Evolutionary conservation across 2,888 invertebrate genomes (phyloP).

Genomic region (Drosophila diplacantha): DNA sequence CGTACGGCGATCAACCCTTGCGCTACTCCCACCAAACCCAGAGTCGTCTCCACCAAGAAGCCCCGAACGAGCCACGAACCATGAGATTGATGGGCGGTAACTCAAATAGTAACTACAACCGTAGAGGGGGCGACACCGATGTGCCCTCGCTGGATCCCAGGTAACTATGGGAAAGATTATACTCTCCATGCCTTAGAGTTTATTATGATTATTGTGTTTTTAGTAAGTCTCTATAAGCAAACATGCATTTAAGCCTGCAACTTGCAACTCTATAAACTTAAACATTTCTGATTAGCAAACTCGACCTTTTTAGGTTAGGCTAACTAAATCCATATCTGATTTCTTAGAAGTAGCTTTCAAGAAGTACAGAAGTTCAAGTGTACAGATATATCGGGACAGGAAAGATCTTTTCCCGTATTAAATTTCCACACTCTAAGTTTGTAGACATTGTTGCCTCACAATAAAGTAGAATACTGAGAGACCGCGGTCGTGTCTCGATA

Average conservation of each 20-base stretch:
- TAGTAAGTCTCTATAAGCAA: neutral
- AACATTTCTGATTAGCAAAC: neutral
- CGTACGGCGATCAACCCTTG: conserved; percentile 75
- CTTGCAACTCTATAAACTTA: no score
- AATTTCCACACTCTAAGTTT: neutral
- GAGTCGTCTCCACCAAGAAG: conserved; percentile 75
- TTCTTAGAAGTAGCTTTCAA: neutral
- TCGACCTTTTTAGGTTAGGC: neutral
- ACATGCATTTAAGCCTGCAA: neutral
- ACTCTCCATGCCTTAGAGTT: neutral
- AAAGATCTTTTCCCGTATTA: neutral
- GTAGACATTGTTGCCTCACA: neutral
- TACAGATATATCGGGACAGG: neutral
- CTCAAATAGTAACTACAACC: conserved; percentile 57
- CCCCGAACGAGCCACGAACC: conserved; percentile 73
- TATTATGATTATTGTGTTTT: neutral
- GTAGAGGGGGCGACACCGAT: conserved; percentile 44
- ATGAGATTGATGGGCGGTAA: conserved; percentile 71
- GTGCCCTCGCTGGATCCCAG: conserved; percentile 76
- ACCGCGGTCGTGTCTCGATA: conserved; percentile 6
- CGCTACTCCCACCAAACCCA: conserved; percentile 75
- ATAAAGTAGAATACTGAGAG: neutral
- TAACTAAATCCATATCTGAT: neutral
- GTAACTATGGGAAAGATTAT: conserved; percentile 62
- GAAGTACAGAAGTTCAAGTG: no score